A percentile compares a stretch with the other conserved stretches of the same genome.
Conservation (phyloP, 2,797 vertebrate species). For the Myripristis jacobus region DNA sequence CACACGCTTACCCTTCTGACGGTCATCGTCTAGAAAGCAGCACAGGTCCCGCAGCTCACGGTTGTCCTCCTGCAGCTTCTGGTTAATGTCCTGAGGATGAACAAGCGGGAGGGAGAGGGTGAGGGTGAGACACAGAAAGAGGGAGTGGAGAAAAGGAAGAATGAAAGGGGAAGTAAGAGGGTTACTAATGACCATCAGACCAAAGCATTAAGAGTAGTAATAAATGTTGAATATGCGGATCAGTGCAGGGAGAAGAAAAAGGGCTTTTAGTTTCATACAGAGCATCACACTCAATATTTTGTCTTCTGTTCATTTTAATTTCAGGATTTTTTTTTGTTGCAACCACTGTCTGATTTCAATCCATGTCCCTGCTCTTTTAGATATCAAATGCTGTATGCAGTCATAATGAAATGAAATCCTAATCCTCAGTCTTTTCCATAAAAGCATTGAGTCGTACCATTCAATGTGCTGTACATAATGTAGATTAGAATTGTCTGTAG, state of each 20-base stretch:
- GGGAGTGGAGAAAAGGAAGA: not conserved
- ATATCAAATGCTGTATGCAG: conserved; percentile 46
- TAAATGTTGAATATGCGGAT: conserved; percentile 25
- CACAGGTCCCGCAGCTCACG: conserved; percentile 96
- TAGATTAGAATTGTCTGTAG: conserved; percentile 39
- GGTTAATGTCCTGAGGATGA: conserved; percentile 92
- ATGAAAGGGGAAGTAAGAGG: conserved; percentile 2
- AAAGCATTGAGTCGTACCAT: conserved; percentile 49
- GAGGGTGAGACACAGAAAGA: not conserved
- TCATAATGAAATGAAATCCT: conserved; percentile 68
- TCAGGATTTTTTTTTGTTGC: conserved; percentile 21
- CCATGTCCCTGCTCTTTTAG: conserved; percentile 50
- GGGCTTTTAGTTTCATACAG: conserved; percentile 35
- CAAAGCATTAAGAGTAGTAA: not conserved
- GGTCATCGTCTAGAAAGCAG: conserved; percentile 96
- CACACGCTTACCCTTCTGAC: conserved; percentile 96
- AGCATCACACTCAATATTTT: not conserved
- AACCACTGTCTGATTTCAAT: conserved; percentile 52
- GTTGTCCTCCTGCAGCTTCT: conserved; percentile 98
- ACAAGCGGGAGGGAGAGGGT: not conserved
- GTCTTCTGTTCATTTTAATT: conserved; percentile 32
- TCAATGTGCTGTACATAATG: conserved; percentile 39
- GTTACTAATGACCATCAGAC: not conserved
- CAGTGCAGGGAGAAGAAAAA: conserved; percentile 13
- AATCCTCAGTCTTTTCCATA: conserved; percentile 54